These are phyloP conservation scores for Noctua janthe DNA, from an alignment of 2,888 invertebrate genomes.

Conservation along the genomic window DNA sequence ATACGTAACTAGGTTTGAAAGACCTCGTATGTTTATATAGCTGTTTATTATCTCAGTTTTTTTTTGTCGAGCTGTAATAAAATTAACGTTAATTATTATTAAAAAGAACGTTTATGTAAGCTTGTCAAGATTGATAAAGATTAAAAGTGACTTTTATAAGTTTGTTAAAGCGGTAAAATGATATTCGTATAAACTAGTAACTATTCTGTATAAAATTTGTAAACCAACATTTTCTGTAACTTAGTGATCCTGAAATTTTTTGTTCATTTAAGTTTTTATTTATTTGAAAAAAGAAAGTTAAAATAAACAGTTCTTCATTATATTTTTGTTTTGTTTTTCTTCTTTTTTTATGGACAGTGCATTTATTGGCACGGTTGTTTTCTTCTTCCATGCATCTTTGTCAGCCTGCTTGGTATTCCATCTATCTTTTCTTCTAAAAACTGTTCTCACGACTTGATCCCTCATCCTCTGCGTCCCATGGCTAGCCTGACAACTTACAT, in stretches of 20 bases:
- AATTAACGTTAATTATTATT: conserved; percentile 68
- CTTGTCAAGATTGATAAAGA: conserved; percentile 61
- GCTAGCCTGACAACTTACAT: background rate
- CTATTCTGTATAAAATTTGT: conserved; percentile 74
- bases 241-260: conserved; percentile 77
- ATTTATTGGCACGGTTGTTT: background rate
- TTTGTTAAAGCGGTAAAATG: conserved; percentile 66
- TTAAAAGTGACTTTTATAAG: conserved; percentile 54
- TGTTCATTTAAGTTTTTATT: conserved; percentile 84
- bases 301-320: conserved; percentile 82
- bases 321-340: conserved; percentile 73
- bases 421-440: background rate
- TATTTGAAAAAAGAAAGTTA: conserved; percentile 74
- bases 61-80: conserved; percentile 65
- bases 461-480: background rate
- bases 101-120: conserved; percentile 63
- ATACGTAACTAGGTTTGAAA: conserved; percentile 67
- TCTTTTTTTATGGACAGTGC: conserved; percentile 40
- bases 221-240: conserved; percentile 71
- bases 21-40: conserved; percentile 60
- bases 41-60: conserved; percentile 66
- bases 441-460: background rate
- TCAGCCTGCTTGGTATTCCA: background rate
- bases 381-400: background rate
- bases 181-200: conserved; percentile 59